Conservation (phyloP, 1,140 invertebrate species). For the Drosophila nigrodunni region DNA sequence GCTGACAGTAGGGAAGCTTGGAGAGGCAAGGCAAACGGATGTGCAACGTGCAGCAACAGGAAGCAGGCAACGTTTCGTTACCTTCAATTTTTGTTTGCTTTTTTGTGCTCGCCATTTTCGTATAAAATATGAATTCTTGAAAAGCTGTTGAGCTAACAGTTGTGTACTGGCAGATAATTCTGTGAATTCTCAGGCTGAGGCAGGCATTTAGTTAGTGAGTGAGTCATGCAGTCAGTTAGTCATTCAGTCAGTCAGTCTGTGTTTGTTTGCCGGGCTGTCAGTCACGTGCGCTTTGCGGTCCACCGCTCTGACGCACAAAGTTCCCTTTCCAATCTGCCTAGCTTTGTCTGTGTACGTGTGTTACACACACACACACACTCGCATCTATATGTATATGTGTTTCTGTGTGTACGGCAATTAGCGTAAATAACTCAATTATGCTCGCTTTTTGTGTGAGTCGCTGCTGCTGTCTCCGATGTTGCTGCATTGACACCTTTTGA, state of each 20-base stretch:
- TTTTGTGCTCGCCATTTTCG: background rate
- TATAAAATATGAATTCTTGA: slow-evolving; percentile 45
- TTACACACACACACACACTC: background rate
- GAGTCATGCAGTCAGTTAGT: background rate
- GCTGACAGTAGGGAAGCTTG: slow-evolving; percentile 6
- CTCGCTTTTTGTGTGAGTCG: slow-evolving; percentile 31
- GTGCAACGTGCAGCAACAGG: slow-evolving; percentile 56
- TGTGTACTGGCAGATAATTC: too few relatives aligned
- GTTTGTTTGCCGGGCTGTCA: slow-evolving; percentile 25
- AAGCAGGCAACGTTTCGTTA: slow-evolving; percentile 34
- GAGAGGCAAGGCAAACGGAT: slow-evolving; percentile 44
- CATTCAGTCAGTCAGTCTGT: background rate
- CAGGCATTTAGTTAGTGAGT: slow-evolving; percentile 1
- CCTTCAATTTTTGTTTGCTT: slow-evolving; percentile 33
- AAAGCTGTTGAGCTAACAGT: too few relatives aligned
- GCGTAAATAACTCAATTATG: slow-evolving; percentile 79
- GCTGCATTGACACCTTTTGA: slow-evolving; percentile 69
- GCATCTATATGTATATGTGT: slow-evolving; percentile 6
- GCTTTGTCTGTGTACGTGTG: background rate
- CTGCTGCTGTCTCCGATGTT: background rate
- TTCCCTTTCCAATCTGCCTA: background rate
- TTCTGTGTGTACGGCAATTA: slow-evolving; percentile 60
- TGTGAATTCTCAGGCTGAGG: too few relatives aligned
- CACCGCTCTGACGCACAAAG: slow-evolving; percentile 36
- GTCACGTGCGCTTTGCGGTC: slow-evolving; percentile 59